Percentiles rank a stretch among this genome's conserved stretches.
Conservation (phyloP, 2,113 vertebrate genomes). For the Tachysurus vachellii region DNA sequence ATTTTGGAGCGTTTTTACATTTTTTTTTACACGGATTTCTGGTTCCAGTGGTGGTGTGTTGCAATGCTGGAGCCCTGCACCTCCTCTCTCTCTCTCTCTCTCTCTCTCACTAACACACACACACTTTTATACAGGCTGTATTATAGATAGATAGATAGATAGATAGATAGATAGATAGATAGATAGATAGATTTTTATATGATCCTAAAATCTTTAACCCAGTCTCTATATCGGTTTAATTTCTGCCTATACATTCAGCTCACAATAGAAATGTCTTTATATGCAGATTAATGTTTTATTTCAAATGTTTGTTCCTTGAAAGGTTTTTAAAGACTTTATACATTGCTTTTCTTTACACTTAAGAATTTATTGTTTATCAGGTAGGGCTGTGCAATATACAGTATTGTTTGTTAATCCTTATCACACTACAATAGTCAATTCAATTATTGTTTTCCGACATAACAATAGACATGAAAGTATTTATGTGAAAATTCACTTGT, state of each 20-base stretch:
- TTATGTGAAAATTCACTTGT: background rate
- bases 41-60: background rate
- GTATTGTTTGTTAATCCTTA: background rate
- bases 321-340: background rate
- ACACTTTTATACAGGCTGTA: background rate
- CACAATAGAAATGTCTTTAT: background rate
- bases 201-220: background rate
- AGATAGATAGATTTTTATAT: background rate
- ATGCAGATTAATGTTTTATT: background rate
- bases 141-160: background rate
- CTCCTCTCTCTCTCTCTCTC: background rate
- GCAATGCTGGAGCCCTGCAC: slow-evolving; percentile 2
- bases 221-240: background rate
- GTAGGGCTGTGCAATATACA: background rate
- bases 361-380: background rate
- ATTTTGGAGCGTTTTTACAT: background rate
- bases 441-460: background rate
- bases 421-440: background rate
- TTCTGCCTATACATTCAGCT: background rate
- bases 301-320: background rate
- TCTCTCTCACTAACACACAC: background rate
- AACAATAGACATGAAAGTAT: background rate
- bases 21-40: slow-evolving; percentile 1
- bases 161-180: too few species aligned
- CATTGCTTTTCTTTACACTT: background rate